Evolutionary conservation across 2,888 invertebrate genomes (phyloP), one percentile per base, ranked within the genome.

Genomic region (Cybosia mesomella): DNA sequence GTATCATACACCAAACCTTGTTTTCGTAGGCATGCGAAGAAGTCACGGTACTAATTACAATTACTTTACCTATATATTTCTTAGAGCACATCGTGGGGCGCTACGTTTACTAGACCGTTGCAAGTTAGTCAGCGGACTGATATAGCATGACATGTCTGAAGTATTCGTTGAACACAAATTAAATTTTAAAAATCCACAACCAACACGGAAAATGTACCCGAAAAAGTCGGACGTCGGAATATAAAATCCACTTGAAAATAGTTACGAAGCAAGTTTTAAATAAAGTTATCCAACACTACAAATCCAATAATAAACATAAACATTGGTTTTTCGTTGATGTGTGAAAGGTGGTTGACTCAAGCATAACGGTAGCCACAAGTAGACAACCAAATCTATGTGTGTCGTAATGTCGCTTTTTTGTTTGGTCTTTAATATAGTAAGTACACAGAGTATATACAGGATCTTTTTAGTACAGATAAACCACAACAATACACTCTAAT

Each of bases 11-110:
- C 7, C 4, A 43, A 43, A 43, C 18, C 18, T 49, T 49, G 49
- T 49, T 55, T 55, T 24, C 2, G 15, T 24, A 24, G 22, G 2
- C 55, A 55, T 55, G 55, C 15, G 24, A 24, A 55, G 24, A 8
- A 24, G 15, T 24, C 55, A 13, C 15, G 15, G 49, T 49, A n/a
- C 49, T 49, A 49, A 49, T 43, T n/a, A 58, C 5, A 39, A 39
- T 15, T n/a, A 36, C 13, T 66, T 53, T 53, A 39, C 66, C 60
- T 21, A 62, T 62, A 57, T 61, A 66, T 57, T 61, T 18, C 55
- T 13, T 57, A 22, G 49, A 67, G 67, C 67, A 62, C 43, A 49
- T 66, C 61, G 57, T n/a, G 32, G 32, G 39, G 28, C 28, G 11
- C 32, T 49, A 43, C 34, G 34, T 1, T 22, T 43, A 62, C 11